Evolutionary conservation across 1,140 invertebrate species (phyloP), one percentile per base, ranked within the genome.

Genomic region (Lepidurus couesii): DNA sequence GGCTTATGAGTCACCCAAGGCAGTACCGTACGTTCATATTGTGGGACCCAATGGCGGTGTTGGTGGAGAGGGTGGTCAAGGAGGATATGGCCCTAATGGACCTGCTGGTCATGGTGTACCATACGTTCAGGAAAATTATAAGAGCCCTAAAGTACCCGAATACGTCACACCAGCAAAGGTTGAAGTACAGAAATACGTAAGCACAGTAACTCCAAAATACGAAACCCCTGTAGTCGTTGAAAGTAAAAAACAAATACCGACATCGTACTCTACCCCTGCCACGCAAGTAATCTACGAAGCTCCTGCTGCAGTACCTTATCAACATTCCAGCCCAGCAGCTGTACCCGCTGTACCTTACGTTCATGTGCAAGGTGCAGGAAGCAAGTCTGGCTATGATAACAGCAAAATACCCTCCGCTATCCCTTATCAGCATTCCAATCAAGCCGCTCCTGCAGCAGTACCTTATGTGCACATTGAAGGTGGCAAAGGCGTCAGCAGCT

Each of bases 81-180:
- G 80, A 34, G 42, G 79, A 74, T n/a, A 75, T 42, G 79, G 80
- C 26, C 47, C 80, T 75, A 81, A 77, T 74, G 26, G 80, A 44
- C 75, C 42, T 42, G 53, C 76, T 75, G 47, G 53, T 73, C 21
- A 74, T 75, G 81, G 65, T n/a, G 77, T 75, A 44, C 44, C 74
- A 16, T 65, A 65, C 13, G 53, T 16, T 21, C 16, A 65, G 21
- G 45, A 47, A 47, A 47, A 10, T 47, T 47, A 47, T 16, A 10
- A 10, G 16, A 16, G 16, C 8, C 53, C 53, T 9, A 65, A 65
- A 16, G 53, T 65, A 16, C 53, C 53, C 53, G 16, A 65, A 65
- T 65, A 65, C 13, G 21, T 21, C 53, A 13, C 24, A 45, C 21
- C 75, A 11, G 24, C 8, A 11, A 77, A 44, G 16, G 16, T 24